Evolutionary conservation across 2,888 invertebrate genomes (phyloP).

Genomic region (Athrips mouffetella): DNA sequence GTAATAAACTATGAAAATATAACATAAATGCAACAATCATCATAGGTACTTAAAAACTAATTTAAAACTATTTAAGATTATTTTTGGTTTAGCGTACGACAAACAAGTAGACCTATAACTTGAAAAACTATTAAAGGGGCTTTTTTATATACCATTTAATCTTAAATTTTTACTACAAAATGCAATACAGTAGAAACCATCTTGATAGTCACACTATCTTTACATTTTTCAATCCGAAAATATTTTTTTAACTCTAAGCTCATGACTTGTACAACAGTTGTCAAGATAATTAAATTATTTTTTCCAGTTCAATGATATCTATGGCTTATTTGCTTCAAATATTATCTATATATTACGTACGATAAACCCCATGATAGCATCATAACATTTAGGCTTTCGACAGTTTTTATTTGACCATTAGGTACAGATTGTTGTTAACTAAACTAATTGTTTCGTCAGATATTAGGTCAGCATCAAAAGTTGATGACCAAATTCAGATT

Average conservation of each 20-base stretch:
- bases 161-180: no score
- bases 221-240: constrained; percentile 31
- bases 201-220: constrained; percentile 31
- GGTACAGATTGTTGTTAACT: no score
- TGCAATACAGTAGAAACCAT: constrained; percentile 25
- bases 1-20: constrained; percentile 24
- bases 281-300: neutral
- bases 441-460: no score
- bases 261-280: constrained; percentile 47
- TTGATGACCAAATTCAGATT: no score
- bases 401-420: no score
- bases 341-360: no score
- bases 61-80: constrained; percentile 3
- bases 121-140: neutral
- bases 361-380: no score
- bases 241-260: constrained; percentile 48
- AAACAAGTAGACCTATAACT: neutral
- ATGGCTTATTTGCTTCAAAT: no score
- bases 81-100: constrained; percentile 12
- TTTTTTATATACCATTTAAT: no score
- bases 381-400: no score
- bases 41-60: constrained; percentile 15
- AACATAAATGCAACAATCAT: constrained; percentile 29
- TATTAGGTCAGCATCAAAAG: no score
- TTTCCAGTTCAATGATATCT: neutral